These are phyloP conservation scores for Schizopygopsis malacanthus DNA, from an alignment of 2,797 vertebrate species.

Conservation along the genomic window DNA sequence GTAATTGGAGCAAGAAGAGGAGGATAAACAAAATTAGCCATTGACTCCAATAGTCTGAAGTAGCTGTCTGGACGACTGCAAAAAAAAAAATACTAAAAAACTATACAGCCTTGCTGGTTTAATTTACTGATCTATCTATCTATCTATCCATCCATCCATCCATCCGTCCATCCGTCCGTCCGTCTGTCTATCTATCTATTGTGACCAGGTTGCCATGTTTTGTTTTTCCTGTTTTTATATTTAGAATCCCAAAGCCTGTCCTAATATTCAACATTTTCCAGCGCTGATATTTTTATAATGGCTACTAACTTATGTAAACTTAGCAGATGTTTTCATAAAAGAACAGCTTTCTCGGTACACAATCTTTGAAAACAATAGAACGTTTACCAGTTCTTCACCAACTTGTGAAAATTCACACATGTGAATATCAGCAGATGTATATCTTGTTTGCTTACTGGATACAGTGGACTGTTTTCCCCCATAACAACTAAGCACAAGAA, in stretches of 20 bases:
- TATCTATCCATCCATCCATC: no score
- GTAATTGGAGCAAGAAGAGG: slow-evolving; percentile 45
- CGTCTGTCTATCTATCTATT: not conserved
- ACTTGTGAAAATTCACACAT: no score
- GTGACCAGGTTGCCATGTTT: not conserved
- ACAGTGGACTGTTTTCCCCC: not conserved
- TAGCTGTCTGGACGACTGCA: slow-evolving; percentile 10
- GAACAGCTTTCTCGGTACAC: no score
- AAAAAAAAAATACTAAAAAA: not conserved
- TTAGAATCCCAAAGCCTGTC: not conserved
- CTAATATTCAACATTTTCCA: not conserved
- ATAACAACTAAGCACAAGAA: not conserved
- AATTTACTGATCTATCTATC: not conserved
- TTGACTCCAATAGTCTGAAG: slow-evolving; percentile 39
- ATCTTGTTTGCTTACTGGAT: not conserved
- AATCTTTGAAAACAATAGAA: no score
- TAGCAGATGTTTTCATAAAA: no score
- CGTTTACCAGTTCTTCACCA: no score
- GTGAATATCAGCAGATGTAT: no score
- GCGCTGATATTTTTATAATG: not conserved
- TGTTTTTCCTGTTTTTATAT: not conserved
- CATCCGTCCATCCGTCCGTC: no score
- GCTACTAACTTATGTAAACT: no score
- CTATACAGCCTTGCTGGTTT: not conserved
- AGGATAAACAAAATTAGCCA: slow-evolving; percentile 56